Evolutionary conservation across 2,797 vertebrate species (phyloP).

Genomic region (Sternarchorhynchus goeldii): DNA sequence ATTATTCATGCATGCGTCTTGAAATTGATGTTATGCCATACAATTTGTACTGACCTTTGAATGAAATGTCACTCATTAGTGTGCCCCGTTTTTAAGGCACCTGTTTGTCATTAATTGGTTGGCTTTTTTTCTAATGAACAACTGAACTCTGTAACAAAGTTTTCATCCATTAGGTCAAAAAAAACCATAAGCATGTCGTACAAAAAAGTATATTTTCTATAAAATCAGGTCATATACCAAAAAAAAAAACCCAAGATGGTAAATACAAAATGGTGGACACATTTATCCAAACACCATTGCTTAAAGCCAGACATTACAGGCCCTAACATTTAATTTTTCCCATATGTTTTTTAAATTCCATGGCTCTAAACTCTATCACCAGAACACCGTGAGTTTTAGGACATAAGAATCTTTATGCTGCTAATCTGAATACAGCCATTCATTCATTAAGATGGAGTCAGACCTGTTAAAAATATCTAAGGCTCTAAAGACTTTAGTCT

Average conservation of each 20-base stretch:
- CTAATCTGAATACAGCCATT: not conserved
- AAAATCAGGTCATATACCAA: slow-evolving; percentile 8
- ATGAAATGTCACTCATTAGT: not conserved
- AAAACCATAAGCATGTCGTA: not conserved
- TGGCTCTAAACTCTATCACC: slow-evolving; percentile 1
- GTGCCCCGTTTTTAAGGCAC: not conserved
- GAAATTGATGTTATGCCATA: not conserved
- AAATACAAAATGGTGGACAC: slow-evolving; percentile 6
- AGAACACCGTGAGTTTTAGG: not conserved
- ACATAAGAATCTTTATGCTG: not conserved
- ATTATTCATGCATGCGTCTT: not conserved
- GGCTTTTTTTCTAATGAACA: too few species aligned
- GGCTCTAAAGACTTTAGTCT: not conserved
- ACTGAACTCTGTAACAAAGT: not conserved
- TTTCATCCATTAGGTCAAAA: not conserved
- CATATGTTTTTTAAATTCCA: not conserved
- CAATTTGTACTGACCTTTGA: not conserved
- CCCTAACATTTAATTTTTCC: not conserved
- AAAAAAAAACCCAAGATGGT: not conserved
- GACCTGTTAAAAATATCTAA: not conserved
- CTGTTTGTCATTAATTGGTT: not conserved
- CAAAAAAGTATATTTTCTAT: slow-evolving; percentile 7
- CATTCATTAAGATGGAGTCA: not conserved
- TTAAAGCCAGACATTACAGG: not conserved
- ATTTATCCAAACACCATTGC: not conserved